These are phyloP conservation scores for Nasonia giraulti DNA, from an alignment of 1,140 invertebrate genomes.

Conservation along the genomic window DNA sequence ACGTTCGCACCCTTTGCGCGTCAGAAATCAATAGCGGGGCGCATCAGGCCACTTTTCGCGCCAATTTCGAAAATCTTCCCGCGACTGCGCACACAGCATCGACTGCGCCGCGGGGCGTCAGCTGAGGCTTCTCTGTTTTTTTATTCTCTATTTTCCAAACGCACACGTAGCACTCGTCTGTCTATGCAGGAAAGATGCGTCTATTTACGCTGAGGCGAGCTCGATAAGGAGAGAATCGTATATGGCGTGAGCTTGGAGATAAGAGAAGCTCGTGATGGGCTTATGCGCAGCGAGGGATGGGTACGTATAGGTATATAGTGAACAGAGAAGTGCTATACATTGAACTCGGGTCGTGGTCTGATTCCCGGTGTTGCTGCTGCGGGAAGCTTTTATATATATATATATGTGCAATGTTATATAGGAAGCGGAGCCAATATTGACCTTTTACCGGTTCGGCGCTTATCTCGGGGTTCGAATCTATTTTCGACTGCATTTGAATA, in stretches of 20 bases:
- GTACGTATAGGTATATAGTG: not conserved
- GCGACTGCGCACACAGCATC: not conserved
- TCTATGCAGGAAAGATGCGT: not conserved
- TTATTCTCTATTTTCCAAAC: not conserved
- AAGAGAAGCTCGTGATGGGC: too few relatives aligned
- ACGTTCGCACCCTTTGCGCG: constrained; percentile 32
- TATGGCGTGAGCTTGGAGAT: too few relatives aligned
- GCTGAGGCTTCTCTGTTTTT: too few relatives aligned
- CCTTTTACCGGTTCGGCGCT: too few relatives aligned
- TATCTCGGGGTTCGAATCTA: too few relatives aligned
- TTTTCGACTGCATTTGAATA: too few relatives aligned
- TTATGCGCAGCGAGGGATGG: not conserved
- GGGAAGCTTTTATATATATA: not conserved
- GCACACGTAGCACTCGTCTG: not conserved
- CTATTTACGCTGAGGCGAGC: not conserved
- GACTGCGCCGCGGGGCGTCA: not conserved
- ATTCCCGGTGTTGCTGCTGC: not conserved
- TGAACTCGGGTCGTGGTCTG: too few relatives aligned
- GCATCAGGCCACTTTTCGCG: constrained; percentile 54
- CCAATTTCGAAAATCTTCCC: constrained; percentile 22
- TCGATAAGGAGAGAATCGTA: not conserved
- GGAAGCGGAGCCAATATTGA: too few relatives aligned
- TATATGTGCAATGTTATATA: too few relatives aligned
- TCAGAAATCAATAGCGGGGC: constrained; percentile 48
- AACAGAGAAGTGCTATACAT: too few relatives aligned